Evolutionary conservation across 2,113 vertebrate genomes (phyloP), one percentile per base, ranked within the genome.

Genomic region (Eurystomus gularis): DNA sequence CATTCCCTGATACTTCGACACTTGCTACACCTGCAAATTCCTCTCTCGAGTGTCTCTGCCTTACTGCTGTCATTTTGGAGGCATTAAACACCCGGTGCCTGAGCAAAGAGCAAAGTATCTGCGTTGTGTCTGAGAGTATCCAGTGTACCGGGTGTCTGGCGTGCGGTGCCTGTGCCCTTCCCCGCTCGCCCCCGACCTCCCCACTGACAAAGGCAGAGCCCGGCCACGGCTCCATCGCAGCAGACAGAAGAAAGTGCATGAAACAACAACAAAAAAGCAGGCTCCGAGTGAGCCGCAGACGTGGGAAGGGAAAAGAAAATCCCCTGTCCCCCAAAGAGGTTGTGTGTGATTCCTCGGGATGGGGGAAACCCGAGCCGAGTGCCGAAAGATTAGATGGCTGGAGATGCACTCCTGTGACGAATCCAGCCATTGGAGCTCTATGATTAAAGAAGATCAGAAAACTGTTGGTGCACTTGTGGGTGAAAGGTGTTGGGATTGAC

Each of bases 401-500:
- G 49, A 93, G 89, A 91, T 78, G 78, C 87, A 80, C 72, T 93
- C 51, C 83, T 40, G 68, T 79, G 94, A 96, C 3, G 55, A 94
- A 88, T 93, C 90, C 76, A 11, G 94, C 93, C 82, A 90, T 83
- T 93, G 93, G 83, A 96, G 94, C 90, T 97, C 93, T 84, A 75
- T 48, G 92, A 91, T 92, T 96, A 94, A 96, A 80, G 82, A 86
- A 93, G 91, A 94, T 91, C 95, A 88, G 92, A 94, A 97, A 96
- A 95, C 88, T 86, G 55, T 24, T 73, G 61, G 44, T 95, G 86
- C 64, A 69, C 72, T 86, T 92, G 82, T 85, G 76, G 88, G 92
- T 94, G 88, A 97, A 97, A 97, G 91, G 92, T 94, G 93, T 64
- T 96, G 77, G 93, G 86, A 97, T 94, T 95, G 88, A 91, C 70